These are phyloP conservation scores for Orussus abietinus DNA, from an alignment of 1,140 invertebrate species.

Conservation along the genomic window DNA sequence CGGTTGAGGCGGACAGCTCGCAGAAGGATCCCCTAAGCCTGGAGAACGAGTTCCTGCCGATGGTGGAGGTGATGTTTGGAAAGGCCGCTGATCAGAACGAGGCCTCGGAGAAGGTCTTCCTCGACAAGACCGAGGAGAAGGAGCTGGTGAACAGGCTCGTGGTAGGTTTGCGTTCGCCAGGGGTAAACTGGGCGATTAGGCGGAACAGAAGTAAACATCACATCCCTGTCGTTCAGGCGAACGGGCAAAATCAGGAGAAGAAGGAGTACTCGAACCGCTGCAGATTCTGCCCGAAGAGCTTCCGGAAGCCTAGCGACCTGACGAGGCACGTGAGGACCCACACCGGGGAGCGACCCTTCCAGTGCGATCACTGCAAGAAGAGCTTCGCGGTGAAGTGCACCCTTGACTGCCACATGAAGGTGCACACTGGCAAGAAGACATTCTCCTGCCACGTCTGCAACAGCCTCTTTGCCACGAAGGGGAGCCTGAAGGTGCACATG, in stretches of 20 bases:
- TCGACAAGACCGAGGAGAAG: slow-evolving; percentile 47
- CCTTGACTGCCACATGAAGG: slow-evolving; percentile 58
- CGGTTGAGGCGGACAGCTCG: slow-evolving; percentile 20
- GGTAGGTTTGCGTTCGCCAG: no score
- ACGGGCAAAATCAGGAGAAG: slow-evolving; percentile 20
- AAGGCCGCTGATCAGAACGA: slow-evolving; percentile 40
- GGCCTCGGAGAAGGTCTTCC: slow-evolving; percentile 55
- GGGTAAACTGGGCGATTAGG: no score
- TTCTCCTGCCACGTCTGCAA: slow-evolving; percentile 61
- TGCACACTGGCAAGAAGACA: slow-evolving; percentile 57
- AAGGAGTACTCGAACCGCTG: slow-evolving; percentile 54
- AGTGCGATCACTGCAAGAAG: slow-evolving; percentile 62
- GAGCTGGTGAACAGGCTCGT: slow-evolving; percentile 29
- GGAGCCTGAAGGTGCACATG: slow-evolving; percentile 70
- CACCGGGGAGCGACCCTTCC: slow-evolving; percentile 66
- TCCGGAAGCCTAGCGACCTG: slow-evolving; percentile 56
- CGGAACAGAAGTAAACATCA: no score
- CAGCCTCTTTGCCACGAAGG: slow-evolving; percentile 59
- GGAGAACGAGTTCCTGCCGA: slow-evolving; percentile 31
- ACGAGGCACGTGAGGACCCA: slow-evolving; percentile 59
- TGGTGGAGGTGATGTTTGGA: slow-evolving; percentile 55
- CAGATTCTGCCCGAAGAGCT: slow-evolving; percentile 55
- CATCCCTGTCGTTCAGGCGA: no score
- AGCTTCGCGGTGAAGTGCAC: slow-evolving; percentile 69
- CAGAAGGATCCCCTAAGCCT: slow-evolving; percentile 17